Base-by-base conservation (phyloP, 2,888 invertebrate species). In the Amiota mariae region DNA sequence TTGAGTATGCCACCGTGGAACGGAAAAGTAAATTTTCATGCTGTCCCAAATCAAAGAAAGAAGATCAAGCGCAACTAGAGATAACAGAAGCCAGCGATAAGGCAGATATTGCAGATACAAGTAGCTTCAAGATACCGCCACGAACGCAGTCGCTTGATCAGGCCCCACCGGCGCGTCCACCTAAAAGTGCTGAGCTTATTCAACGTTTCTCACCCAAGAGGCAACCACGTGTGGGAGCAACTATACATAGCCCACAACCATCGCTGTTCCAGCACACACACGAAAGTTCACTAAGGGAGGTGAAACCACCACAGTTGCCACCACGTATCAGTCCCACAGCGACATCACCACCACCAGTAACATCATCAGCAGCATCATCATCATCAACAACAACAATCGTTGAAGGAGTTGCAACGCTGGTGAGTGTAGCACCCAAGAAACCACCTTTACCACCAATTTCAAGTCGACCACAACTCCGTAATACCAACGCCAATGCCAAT, bases 11-110 rank as follows among this genome's bases (percentile, higher is more conserved):
- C 0, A 94, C 94, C 1, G 93, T 94, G 6, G 94, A 94, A 87
- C 91, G 94, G 61, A 94, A 94, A 90, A 93, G 93, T 72, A 92
- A 94, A 87, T 94, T 94, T 86, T 94, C 94, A 2, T 94, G 94
- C 85, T 94, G 94, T 84, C 92, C 93, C 72, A 93, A 92, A 88
- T 92, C 89, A 57, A 92, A 91, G 64, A 92, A 92, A 72, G 8
- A 13, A 6, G 91, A 90, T 15, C 64, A 48, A 0, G 9, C 54
- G n/a, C 66, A 66, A 49, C 49, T 48, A 18, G 18, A 59, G 20
- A 20, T 20, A 3, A 20, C 20, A 18, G 59, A 59, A 11, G 11
- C 18, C n/a, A 20, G 59, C 59, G 59, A 15, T 4, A 20, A 9
- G 0, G 59, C 59, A 15, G 59, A 59, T 59, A 20, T 15, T 6